Evolutionary conservation across 2,797 vertebrate species (phyloP), one percentile per base, ranked within the genome.

Genomic region (Hoplostethus mediterraneus): DNA sequence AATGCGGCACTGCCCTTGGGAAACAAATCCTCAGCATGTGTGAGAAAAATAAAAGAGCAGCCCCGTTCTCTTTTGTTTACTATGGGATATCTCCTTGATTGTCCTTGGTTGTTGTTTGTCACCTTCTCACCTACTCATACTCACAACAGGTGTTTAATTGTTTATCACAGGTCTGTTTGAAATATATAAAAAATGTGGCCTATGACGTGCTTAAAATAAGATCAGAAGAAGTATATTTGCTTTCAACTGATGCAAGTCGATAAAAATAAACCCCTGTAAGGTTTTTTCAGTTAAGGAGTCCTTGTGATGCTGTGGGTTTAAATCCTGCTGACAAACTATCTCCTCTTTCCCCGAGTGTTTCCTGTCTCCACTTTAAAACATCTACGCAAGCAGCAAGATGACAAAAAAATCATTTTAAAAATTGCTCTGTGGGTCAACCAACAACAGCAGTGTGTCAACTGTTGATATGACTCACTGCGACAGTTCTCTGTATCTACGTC

Each of bases 401-500:
- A 17, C 58, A 68, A 3, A 65, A 1, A 70, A 31, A 64, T 25
- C 4, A 14, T 25, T 54, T 49, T 33, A 2, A 0, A 52, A 75
- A 68, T 55, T 30, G 47, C n/a, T 68, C n/a, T 48, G 63, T 25
- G 52, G 52, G 71, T 81, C 36, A 54, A 64, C 10, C 75, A 65
- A 65, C 62, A 70, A 30, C 12, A 67, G 9, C 47, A 63, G 51
- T 25, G 2, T 58, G 51, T 40, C 62, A 47, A 67, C 67, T 57
- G 30, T 55, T 45, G 76, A 71, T 6, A 33, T 55, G 25, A 54
- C 11, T 11, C 21, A 11, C 54, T 10, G 12, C 0, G 44, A 69
- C 61, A 33, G 28, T 63, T 49, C 12, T 75, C 53, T 58, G 45
- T 2, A 3, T 59, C 45, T 71, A 30, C 1, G 1, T 75, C 44